Base-by-base conservation (phyloP, 1,140 invertebrate genomes). In the Pogonomyrmex californicus region DNA sequence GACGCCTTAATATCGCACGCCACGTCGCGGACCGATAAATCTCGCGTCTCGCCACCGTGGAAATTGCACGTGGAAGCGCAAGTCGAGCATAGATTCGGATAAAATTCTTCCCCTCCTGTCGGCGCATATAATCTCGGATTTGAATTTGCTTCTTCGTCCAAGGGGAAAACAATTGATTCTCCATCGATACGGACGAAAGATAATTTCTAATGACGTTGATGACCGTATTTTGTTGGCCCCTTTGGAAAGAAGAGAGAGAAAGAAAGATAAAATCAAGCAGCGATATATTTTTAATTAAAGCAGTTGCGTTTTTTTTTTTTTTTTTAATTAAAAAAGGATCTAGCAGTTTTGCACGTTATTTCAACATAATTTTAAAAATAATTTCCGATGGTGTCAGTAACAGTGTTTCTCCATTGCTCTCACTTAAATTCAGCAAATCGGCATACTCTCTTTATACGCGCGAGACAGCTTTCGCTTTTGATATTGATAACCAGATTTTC, bases 1-100 rank as follows among this genome's bases (percentile, higher is more conserved):
- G n/a, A n/a, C n/a, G 82, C 63, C 77, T 86, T 90, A 85, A 87
- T 85, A 90, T 86, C 85, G 83, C 4, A 30, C 88, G 44, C 44
- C 58, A 30, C 63, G 54, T 7, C 41, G 41, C 70, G 68, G 56
- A 1, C 79, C 68, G 68, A 75, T 83, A 83, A 83, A 83, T 73
- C 68, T 60, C 41, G 23, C 49, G 38, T 51, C 77, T 30, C 76
- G n/a, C 14, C 41, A 12, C 33, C 33, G 33, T 73, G 66, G 54
- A 83, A 75, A 83, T 83, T 60, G 79, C 54, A 83, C 79, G 79
- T 75, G 68, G 44, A 83, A 62, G 54, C 79, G 79, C 68, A 73
- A 83, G 75, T 83, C 68, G 79, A 83, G 54, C n/a, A 41, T 54
- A 36, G 62, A 54, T 68, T 68, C 23, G 12, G 47, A 81, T 68